phyloP scores from a whole-genome alignment of 2,888 invertebrate genomes.

The Pediacus dermestoides region DNA sequence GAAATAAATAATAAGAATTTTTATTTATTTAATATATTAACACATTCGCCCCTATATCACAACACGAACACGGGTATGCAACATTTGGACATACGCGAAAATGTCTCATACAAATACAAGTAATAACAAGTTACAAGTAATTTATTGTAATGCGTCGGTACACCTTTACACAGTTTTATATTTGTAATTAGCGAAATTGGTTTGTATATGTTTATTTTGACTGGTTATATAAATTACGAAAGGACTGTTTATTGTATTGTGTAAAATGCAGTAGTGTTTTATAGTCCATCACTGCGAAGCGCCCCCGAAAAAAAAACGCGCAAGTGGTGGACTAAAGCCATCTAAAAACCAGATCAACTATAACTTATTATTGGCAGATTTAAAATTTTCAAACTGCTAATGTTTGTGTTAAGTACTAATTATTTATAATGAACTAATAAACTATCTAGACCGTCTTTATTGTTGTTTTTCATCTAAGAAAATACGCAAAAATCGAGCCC shows the following conservation, averaged over 20 bases:
- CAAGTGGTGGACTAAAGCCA: too few species aligned
- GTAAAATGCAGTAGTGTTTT: neutral
- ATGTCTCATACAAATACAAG: slow-evolving; percentile 28
- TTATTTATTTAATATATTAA: too few species aligned
- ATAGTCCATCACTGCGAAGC: too few species aligned
- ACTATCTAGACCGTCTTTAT: slow-evolving; percentile 25
- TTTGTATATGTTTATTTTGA: too few species aligned
- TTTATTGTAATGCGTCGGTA: slow-evolving; percentile 37
- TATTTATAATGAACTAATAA: slow-evolving; percentile 23
- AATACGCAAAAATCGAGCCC: slow-evolving; percentile 23
- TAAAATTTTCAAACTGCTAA: slow-evolving; percentile 25
- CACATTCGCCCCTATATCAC: slow-evolving; percentile 46
- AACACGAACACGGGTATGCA: slow-evolving; percentile 39
- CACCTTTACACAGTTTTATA: too few species aligned
- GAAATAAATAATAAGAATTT: too few species aligned
- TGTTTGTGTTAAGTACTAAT: slow-evolving; percentile 24
- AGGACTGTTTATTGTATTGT: neutral
- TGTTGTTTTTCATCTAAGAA: slow-evolving; percentile 16
- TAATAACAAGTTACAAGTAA: slow-evolving; percentile 33
- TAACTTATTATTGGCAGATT: slow-evolving; percentile 18
- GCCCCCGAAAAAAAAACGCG: too few species aligned
- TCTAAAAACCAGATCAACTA: too few species aligned
- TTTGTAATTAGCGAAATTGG: too few species aligned
- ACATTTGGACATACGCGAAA: slow-evolving; percentile 26
- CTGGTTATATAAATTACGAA: too few species aligned